Conservation (phyloP, 2,113 vertebrate genomes). For the Nestor notabilis region DNA sequence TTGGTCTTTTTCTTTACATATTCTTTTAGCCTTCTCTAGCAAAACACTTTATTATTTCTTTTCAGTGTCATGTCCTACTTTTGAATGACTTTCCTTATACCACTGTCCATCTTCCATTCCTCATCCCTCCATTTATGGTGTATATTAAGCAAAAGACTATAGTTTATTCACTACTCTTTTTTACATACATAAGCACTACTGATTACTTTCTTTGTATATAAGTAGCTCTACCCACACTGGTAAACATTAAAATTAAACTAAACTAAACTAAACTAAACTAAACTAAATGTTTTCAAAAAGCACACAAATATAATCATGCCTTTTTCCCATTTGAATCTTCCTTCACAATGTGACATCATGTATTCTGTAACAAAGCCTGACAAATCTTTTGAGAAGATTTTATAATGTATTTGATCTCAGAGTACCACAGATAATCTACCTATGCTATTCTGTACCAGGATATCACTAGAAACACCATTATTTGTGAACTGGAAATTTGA, state of each 20-base stretch:
- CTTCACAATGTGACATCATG: background rate
- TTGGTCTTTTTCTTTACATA: background rate
- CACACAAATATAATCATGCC: background rate
- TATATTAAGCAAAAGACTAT: background rate
- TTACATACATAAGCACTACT: background rate
- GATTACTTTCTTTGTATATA: background rate
- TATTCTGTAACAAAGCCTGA: background rate
- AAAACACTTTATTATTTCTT: background rate
- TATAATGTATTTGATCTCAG: background rate
- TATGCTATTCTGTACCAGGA: background rate
- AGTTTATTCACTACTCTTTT: background rate
- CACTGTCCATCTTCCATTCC: background rate
- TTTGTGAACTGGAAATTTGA: background rate
- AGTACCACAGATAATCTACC: background rate
- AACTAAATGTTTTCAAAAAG: background rate
- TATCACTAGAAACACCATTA: background rate
- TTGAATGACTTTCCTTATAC: background rate
- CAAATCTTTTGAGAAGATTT: background rate
- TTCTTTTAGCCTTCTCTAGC: background rate
- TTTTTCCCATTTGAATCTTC: background rate
- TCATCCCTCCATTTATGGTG: background rate
- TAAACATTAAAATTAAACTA: background rate
- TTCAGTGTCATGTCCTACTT: background rate
- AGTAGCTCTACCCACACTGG: background rate
- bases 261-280: background rate